Conservation (phyloP, 1,140 invertebrate genomes). For the Palaemon carinicauda region DNA sequence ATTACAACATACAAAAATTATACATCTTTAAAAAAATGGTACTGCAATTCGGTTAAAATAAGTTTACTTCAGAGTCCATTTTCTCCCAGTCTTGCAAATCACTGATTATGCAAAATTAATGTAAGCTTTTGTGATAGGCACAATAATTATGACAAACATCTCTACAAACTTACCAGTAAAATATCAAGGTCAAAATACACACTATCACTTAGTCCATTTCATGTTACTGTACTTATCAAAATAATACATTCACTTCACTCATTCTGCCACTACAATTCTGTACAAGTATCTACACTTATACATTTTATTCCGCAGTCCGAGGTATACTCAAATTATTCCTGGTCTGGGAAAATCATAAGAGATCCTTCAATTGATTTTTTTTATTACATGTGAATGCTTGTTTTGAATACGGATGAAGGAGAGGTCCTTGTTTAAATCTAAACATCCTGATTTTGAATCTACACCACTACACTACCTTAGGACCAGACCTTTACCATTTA, state of each 20-base stretch:
- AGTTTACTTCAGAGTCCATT: no score
- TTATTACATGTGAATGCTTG: no score
- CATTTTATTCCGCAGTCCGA: not conserved
- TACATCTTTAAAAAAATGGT: not conserved
- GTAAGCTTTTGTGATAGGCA: constrained; percentile 17
- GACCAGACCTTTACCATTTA: no score
- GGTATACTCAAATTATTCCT: not conserved
- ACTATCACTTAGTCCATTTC: constrained; percentile 13
- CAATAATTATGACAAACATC: constrained; percentile 20
- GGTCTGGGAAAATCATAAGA: constrained; percentile 2
- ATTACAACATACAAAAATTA: constrained; percentile 48
- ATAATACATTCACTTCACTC: constrained; percentile 11
- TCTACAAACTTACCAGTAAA: not conserved
- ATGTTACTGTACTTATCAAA: not conserved
- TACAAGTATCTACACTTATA: constrained; percentile 41
- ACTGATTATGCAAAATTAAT: constrained; percentile 9
- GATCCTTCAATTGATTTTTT: not conserved
- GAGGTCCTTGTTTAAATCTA: no score
- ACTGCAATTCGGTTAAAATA: not conserved
- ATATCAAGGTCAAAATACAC: constrained; percentile 6
- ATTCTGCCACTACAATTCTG: constrained; percentile 28
- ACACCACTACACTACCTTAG: no score
- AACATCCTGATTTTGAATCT: no score
- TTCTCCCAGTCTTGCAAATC: constrained; percentile 11
- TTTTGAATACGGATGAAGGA: no score